A percentile compares a stretch with the other conserved stretches of the same genome.
Evolutionary conservation across 2,888 invertebrate genomes (phyloP).

Genomic region (Plebejus melissa): DNA sequence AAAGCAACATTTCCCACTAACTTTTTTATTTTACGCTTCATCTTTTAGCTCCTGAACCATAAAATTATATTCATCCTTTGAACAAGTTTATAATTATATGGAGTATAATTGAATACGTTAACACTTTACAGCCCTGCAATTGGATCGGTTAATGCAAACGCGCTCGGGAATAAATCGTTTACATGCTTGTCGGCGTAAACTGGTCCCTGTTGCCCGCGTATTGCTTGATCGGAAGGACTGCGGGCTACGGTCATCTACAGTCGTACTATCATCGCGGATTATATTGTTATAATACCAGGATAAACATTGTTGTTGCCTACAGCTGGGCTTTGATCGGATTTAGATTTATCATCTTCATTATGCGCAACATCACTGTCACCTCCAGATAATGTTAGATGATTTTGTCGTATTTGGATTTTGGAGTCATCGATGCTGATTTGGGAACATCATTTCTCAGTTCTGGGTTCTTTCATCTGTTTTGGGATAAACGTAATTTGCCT

Average conservation of each 20-base stretch:
- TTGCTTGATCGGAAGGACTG: slow-evolving; percentile 51
- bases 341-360: background rate
- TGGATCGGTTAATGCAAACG: slow-evolving; percentile 76
- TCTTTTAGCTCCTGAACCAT: background rate
- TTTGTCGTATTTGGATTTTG: no score
- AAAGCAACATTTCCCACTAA: background rate
- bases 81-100: slow-evolving; percentile 1
- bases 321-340: background rate
- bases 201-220: slow-evolving; percentile 63
- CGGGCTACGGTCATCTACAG: slow-evolving; percentile 38
- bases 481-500: background rate
- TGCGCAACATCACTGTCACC: background rate
- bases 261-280: slow-evolving; percentile 30
- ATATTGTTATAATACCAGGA: background rate
- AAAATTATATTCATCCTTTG: slow-evolving; percentile 11
- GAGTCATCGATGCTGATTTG: background rate
- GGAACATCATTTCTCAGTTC: background rate
- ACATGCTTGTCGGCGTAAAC: slow-evolving; percentile 79
- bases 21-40: slow-evolving; percentile 1
- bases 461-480: no score
- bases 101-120: slow-evolving; percentile 9
- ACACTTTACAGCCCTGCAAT: slow-evolving; percentile 58
- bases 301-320: background rate
- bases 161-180: slow-evolving; percentile 76
- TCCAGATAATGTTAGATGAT: background rate